Base-by-base conservation (phyloP, 1,140 invertebrate genomes). In the Drosophila funebris region DNA sequence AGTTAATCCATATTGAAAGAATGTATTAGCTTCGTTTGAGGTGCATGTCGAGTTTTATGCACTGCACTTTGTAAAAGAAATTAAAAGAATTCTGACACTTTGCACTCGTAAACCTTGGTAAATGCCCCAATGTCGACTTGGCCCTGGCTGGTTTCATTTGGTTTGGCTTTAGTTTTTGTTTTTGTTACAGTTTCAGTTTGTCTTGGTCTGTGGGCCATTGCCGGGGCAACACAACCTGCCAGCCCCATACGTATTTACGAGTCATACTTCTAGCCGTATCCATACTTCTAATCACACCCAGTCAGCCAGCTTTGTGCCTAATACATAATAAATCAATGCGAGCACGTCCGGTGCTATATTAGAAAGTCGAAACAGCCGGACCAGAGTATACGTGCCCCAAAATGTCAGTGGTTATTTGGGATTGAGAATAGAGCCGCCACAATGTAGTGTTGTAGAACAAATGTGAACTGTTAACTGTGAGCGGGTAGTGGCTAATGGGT, bases 321-420 rank as follows among this genome's bases (percentile, higher is more conserved):
- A 78, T 82, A 74, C 78, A 72, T 73, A 76, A 68, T 77, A 78
- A 88, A 87, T 87, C 83, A 87, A 87, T 87, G 83, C 71, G 39
- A 61, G 74, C 71, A 77, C 66, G 71, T 73, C 71, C 64, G 71
- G 56, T 61, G 63, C 61, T 52, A 36, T 60, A 60, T 43, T 68
- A 68, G 56, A 67, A 67, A 67, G 53, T 18, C 29, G 48, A 52
- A 33, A 14, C 14, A 14, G 20, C 39, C 50, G 18, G 14, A 39
- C 62, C n/a, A 41, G 31, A 18, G 44, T 33, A 58, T 50, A 58
- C 69, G 52, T 72, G 43, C 52, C 53, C 36, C 70, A 48, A 60
- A 73, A 44, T 29, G 22, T 16, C 46, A 36, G 20, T 14, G 24
- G 18, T 37, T 36, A 41, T 43, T 36, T 24, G 13, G 56, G 41